Base-by-base conservation (phyloP, 2,113 vertebrate genomes). In the Malurus cyaneus region DNA sequence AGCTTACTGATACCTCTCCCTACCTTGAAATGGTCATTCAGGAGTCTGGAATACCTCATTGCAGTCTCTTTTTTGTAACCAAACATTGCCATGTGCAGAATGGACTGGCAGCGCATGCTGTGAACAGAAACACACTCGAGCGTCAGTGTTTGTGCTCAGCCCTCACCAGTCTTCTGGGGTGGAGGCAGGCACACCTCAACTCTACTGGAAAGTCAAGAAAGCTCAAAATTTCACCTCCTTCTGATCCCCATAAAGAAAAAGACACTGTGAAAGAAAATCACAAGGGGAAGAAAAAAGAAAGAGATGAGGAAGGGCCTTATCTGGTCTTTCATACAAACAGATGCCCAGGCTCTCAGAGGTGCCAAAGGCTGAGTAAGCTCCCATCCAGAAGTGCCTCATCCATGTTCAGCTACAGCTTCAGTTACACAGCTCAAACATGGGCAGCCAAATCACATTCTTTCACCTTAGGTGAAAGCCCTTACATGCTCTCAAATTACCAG, bases 61-160 rank as follows among this genome's bases (percentile, higher is more conserved):
- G 98, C 99, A 44, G 96, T 97, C 93, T 99, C 99, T 64, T 98
- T 98, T 94, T 99, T 99, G 96, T 98, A 98, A 62, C 97, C 98
- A 94, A 99, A 99, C 98, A 99, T 98, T 18, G 98, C 97, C 99
- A 99, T 99, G 92, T 99, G 98, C 94, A 99, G 97, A 83, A 99
- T 96, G 89, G 99, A 98, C 98, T 99, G 99, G 96, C 99, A 99
- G 84, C 98, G 99, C 98, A 99, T 97, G 95, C 99, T 99, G 88
- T 14, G 84, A 76, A 92, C 52, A 77, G 89, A 61, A 94, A 86
- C 23, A 91, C n/a, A 86, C 11, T 21, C 2, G 2, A 73, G 17
- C 0, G 0, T 83, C 67, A 88, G 13, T 10, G 28, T 11, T 56
- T 6, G 4, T 1, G 1, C 52, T 39, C 49, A 42, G 57, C 50